Conservation (phyloP, 2,797 vertebrate genomes). For the Oreochromis grahami region DNA sequence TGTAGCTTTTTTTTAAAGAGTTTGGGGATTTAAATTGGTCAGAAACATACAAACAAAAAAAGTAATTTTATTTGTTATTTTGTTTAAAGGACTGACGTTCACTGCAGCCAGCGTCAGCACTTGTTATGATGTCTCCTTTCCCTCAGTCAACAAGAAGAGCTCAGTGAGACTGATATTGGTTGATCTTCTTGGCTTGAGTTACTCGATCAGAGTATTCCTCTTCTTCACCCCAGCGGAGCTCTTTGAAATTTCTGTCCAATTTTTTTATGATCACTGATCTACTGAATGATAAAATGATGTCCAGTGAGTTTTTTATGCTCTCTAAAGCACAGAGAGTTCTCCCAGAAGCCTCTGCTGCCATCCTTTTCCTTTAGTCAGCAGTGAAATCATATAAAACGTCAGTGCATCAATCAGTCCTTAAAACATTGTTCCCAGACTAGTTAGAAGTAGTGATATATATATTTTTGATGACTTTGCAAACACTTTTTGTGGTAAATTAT, state of each 20-base stretch:
- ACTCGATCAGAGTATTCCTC: not conserved
- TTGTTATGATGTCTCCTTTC: not conserved
- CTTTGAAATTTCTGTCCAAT: not conserved
- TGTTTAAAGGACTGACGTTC: not conserved
- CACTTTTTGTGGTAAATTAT: not conserved
- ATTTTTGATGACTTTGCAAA: not conserved
- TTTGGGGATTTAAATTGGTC: not conserved
- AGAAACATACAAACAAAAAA: not conserved
- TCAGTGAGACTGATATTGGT: not conserved
- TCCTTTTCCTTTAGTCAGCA: not conserved
- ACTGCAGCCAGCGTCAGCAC: not conserved
- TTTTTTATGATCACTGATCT: not conserved
- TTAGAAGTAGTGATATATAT: not conserved
- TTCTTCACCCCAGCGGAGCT: not conserved
- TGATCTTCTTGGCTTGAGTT: not conserved
- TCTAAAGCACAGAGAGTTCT: not conserved
- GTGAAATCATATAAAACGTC: not conserved
- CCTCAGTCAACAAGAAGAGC: not conserved
- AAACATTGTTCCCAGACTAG: not conserved
- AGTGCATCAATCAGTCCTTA: not conserved
- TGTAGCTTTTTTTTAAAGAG: not conserved
- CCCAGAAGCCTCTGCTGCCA: not conserved
- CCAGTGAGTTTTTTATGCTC: not conserved
- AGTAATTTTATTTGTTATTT: not conserved
- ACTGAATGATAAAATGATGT: not conserved